Evolutionary conservation across 2,888 invertebrate genomes (phyloP), one percentile per base, ranked within the genome.

Genomic region (Hydraecia micacea): DNA sequence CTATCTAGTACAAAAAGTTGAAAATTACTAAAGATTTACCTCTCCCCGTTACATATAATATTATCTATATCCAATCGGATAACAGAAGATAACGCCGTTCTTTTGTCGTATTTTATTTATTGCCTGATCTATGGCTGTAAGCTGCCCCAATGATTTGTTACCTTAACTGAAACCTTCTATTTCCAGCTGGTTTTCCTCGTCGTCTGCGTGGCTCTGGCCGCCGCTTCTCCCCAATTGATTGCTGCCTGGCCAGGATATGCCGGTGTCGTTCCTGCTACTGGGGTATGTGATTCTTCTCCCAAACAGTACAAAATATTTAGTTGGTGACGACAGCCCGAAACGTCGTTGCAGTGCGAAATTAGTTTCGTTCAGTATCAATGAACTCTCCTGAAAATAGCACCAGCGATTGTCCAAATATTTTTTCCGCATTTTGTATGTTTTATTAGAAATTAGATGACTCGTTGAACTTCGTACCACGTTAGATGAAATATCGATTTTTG

Each of bases 121-220:
- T n/a, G 55, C n/a, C n/a, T 58, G n/a, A 58, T n/a, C n/a, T 13
- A 1, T 4, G n/a, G 11, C 55, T 55, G 55, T 11, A 11, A 25
- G 55, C 9, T 11, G 9, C 11, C 1, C 55, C 55, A n/a, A 55
- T 55, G 1, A 8, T 25, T 21, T 55, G 25, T 55, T 58, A n/a
- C 21, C 13, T 60, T 32, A n/a, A 52, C 8, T 21, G 8, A 52
- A 52, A 65, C 9, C 9, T 8, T 82, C 18, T 63, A 21, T 49
- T 85, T 86, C 0, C 89, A 96, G 96, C 92, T 95, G 71, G 92
- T 96, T 90, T 94, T 96, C 93, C 90, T 96, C 77, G 89, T 97
- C 83, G 94, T 94, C 90, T 95, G 92, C 91, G 93, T 96, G 90
- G 96, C 96, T 73, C 87, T 96, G 89, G 93, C 96, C 69, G 88